phyloP scores from a whole-genome alignment of 2,797 vertebrate species.

The Australoheros facetus region DNA sequence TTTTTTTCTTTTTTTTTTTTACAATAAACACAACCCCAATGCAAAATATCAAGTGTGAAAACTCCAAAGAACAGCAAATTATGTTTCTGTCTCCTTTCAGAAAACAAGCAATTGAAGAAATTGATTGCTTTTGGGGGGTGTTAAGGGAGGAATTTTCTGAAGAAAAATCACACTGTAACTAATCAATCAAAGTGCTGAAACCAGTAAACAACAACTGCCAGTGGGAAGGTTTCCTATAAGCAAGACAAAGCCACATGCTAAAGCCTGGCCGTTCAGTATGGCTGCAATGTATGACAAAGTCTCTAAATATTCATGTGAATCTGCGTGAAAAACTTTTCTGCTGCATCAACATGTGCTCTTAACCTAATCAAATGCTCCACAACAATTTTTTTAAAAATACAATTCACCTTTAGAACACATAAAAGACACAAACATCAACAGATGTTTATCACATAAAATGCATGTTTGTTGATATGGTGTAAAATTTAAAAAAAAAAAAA shows the following conservation, averaged over 20 bases:
- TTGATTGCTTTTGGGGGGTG: conserved; percentile 2
- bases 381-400: background rate
- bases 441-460: background rate
- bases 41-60: conserved; percentile 34
- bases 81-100: conserved; percentile 13
- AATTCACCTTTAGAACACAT: background rate
- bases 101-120: conserved; percentile 18
- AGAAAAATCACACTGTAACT: conserved; percentile 22
- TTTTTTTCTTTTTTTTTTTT: conserved; percentile 3
- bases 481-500: background rate
- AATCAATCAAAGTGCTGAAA: conserved; percentile 38
- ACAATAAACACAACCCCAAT: conserved; percentile 15
- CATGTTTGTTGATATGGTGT: background rate
- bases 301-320: conserved; percentile 51
- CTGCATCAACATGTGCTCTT: conserved; percentile 9
- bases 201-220: conserved; percentile 33
- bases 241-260: conserved; percentile 23
- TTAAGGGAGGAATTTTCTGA: background rate
- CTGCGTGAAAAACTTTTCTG: conserved; percentile 17
- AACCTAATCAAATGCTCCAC: conserved; percentile 9
- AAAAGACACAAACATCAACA: conserved; percentile 15
- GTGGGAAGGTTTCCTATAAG: background rate
- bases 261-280: conserved; percentile 10
- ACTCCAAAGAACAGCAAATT: conserved; percentile 9
- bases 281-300: conserved; percentile 38